Evolutionary conservation across 2,113 vertebrate species (phyloP), one percentile per base, ranked within the genome.

Genomic region (Anas platyrhynchos): DNA sequence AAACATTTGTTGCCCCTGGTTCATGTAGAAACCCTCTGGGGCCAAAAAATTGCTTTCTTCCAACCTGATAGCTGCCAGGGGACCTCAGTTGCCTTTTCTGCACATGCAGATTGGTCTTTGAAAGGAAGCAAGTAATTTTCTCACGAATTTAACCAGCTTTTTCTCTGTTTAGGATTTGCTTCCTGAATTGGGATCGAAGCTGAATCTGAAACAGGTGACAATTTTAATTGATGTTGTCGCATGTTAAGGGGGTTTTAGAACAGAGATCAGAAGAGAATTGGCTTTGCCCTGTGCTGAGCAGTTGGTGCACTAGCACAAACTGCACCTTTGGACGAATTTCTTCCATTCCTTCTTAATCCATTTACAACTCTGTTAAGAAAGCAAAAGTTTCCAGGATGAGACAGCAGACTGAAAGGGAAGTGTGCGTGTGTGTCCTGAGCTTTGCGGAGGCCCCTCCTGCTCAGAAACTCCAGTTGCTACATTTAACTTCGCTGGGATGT

Each of bases 191-290:
- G 95, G 94, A 96, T 96, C 58, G 92, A 96, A 95, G 93, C 95
- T 96, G 96, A 94, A 67, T 58, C 95, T 96, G 92, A 97, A 96
- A 94, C 96, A 97, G 95, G 95, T 96, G 96, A 96, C 84, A 75
- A 46, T 96, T 97, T 95, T 92, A 75, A 82, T 94, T 86, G 90
- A 15, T 93, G 36, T 75, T 91, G 93, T 78, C 4, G 38, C 59
- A 26, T 88, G 80, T 82, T 75, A 58, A 79, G 16, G 62, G 86
- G 66, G 26, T 88, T 92, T 93, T 65, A 16, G 32, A 56, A 17
- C 69, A 75, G 54, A 72, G 73, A 14, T 27, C 29, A 15, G 52
- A 16, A 31, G 8, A 65, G 65, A 34, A 9, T 48, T 4, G 6
- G 62, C 86, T 75, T 62, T 88, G 56, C 38, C 81, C 52, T 13